phyloP scores from a whole-genome alignment of 2,888 invertebrate genomes.

The Lacanobia oleracea region DNA sequence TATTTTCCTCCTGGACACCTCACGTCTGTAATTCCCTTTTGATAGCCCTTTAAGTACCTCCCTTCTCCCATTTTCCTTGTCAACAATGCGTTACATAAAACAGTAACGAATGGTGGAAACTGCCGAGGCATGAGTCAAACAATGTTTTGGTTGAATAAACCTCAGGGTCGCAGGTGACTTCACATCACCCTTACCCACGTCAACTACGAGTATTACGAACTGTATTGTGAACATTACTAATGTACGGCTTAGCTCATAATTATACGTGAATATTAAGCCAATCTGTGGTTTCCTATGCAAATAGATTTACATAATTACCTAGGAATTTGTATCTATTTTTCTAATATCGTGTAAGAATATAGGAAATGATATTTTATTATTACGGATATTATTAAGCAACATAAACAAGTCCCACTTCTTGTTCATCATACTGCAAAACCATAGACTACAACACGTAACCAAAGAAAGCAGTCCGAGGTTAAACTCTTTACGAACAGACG shows the following conservation, averaged over 20 bases:
- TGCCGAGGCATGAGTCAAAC: constrained; percentile 60
- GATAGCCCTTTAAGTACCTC: background rate
- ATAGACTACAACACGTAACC: background rate
- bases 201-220: constrained; percentile 50
- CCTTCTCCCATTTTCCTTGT: constrained; percentile 39
- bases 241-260: constrained; percentile 53
- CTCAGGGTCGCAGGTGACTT: constrained; percentile 61
- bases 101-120: constrained; percentile 49
- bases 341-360: constrained; percentile 21
- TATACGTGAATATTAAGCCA: constrained; percentile 38
- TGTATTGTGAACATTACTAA: constrained; percentile 56
- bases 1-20: background rate
- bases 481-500: constrained; percentile 21
- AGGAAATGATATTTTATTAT: constrained; percentile 25
- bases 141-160: constrained; percentile 67
- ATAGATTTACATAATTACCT: constrained; percentile 36
- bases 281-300: constrained; percentile 48
- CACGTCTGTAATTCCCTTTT: background rate
- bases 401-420: background rate
- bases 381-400: too few relatives aligned
- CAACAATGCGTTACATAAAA: constrained; percentile 35
- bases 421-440: background rate
- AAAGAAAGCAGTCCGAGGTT: constrained; percentile 48
- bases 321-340: constrained; percentile 32
- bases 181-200: constrained; percentile 56